Base-by-base conservation (phyloP, 2,888 invertebrate genomes). In the Kryphioiulus occultus region DNA sequence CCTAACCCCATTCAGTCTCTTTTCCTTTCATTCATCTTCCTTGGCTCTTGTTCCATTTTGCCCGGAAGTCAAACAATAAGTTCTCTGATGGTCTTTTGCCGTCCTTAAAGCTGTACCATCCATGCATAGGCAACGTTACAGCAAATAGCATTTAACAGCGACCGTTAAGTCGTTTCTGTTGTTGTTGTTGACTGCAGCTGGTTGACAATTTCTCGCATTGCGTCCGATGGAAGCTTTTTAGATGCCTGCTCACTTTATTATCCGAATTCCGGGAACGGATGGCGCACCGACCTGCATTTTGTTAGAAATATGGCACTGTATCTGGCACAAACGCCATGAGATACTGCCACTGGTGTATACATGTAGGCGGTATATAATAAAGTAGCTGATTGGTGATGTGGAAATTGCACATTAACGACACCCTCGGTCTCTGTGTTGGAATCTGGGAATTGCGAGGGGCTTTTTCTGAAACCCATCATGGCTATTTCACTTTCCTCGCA, bases 31-130 rank as follows among this genome's bases (percentile, higher is more conserved):
- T 68, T 68, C 68, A 68, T 68, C 68, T 68, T 68, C 68, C 9
- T 68, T 68, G 22, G 68, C 68, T 68, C 68, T 10, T 26, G 68
- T 68, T 68, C 68, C 68, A 68, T 68, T 68, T 68, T 68, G 68
- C 68, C 68, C 68, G 68, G 68, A 68, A 68, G 68, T 68, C 68
- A 68, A 26, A 68, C 68, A 68, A 68, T 68, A 68, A 68, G 68
- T 68, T 68, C 68, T 68, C 68, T 9, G 68, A 68, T 68, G 68
- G 68, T 68, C 68, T 26, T 68, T 68, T 26, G 26, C 68, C 68
- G 22, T 68, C 22, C 26, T 68, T 68, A 7, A 68, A 68, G 68
- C 68, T 26, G 68, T 68, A 68, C 68, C 68, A 26, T 26, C 68
- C 68, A 68, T 26, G 68, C 68, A 68, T 68, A 10, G 22, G 12